Evolutionary conservation across 2,888 invertebrate species (phyloP).

Genomic region (Chaitophorus viminalis): DNA sequence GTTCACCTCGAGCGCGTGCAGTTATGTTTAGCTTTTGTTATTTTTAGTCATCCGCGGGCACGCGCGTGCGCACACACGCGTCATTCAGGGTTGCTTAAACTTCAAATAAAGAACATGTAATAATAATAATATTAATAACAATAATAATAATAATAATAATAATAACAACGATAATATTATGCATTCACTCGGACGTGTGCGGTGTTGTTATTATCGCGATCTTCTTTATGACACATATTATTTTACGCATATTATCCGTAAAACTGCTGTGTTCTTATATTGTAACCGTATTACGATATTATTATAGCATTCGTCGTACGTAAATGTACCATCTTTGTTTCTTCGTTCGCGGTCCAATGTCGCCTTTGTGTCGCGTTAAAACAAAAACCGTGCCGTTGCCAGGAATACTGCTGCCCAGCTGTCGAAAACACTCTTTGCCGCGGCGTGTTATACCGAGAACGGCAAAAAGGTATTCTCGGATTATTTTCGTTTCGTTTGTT

Average conservation of each 20-base stretch:
- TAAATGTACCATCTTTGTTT: neutral
- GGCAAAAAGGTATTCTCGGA: no score
- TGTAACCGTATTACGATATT: no score
- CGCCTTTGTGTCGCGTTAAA: neutral
- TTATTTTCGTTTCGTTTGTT: no score
- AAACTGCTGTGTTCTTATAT: no score
- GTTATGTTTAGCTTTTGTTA: conserved; percentile 47
- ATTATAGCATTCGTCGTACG: neutral
- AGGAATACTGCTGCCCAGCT: neutral
- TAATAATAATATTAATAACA: no score
- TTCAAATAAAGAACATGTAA: neutral
- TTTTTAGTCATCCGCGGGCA: conserved; percentile 36
- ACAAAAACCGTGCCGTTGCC: neutral
- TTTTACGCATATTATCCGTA: no score
- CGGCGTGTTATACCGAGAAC: no score
- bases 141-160: no score
- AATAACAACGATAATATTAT: no score
- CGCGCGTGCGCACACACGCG: neutral
- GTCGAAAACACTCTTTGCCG: no score
- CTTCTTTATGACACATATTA: neutral
- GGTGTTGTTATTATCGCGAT: neutral
- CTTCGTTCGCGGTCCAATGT: neutral
- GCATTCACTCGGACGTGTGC: no score
- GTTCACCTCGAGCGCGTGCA: conserved; percentile 46
- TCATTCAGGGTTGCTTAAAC: conserved; percentile 9